These are phyloP conservation scores for Acronicta psi DNA, from an alignment of 2,888 invertebrate genomes.

Conservation along the genomic window DNA sequence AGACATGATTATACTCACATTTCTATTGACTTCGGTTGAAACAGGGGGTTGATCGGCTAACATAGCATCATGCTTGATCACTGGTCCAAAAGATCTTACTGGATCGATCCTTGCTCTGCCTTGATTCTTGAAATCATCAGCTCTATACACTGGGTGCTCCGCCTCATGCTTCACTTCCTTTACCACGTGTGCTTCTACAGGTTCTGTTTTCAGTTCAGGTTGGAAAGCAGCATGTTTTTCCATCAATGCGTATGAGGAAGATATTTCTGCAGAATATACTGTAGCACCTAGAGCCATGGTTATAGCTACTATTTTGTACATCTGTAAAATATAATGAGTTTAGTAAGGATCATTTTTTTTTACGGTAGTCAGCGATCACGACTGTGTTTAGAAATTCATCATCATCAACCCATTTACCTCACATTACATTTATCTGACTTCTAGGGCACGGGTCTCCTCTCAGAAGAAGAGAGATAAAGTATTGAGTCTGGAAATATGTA, in stretches of 20 bases:
- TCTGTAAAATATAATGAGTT: conserved; percentile 65
- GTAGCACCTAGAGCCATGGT: conserved; percentile 61
- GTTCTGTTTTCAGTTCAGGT: conserved; percentile 66
- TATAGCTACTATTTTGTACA: conserved; percentile 65
- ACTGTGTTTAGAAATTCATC: no score
- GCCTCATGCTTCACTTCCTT: conserved; percentile 62
- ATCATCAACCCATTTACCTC: no score
- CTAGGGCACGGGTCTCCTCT: no score
- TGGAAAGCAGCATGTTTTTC: conserved; percentile 70
- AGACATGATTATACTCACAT: conserved; percentile 66
- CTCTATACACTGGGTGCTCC: conserved; percentile 76
- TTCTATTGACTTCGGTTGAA: conserved; percentile 73
- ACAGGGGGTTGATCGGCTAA: conserved; percentile 74
- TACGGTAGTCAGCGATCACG: no score
- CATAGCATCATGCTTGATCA: conserved; percentile 79
- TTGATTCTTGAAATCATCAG: conserved; percentile 66
- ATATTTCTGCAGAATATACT: conserved; percentile 72
- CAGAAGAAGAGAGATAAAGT: no score
- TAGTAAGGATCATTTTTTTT: not conserved
- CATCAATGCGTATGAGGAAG: conserved; percentile 62
- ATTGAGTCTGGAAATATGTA: no score
- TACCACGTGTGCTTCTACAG: conserved; percentile 63
- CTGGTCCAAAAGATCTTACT: conserved; percentile 69
- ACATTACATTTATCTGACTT: no score
- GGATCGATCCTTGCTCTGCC: conserved; percentile 76